Base-by-base conservation (phyloP, 2,113 vertebrate genomes). In the Paratilapia polleni region DNA sequence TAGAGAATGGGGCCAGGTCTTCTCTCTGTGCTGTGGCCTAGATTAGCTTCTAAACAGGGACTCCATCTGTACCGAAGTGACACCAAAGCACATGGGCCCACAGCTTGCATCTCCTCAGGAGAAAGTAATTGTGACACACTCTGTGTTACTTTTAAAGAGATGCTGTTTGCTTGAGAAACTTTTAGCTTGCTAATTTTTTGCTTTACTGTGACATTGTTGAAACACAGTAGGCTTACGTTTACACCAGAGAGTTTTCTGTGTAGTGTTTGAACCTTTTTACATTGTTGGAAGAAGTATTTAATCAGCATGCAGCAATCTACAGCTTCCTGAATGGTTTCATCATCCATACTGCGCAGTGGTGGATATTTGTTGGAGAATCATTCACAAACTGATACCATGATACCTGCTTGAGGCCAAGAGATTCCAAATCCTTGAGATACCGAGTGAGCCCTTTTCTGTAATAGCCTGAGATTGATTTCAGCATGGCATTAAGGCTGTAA, bases 11-110 rank as follows among this genome's bases (percentile, higher is more conserved):
- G 91, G 92, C 64, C 88, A 89, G 91, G 86, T 80, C 86, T 86
- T 73, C 86, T 89, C 75, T 84, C 86, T 85, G 89, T 77, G 91
- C 88, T 31, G 77, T 86, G 93, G 70, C 91, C 93, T 83, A 91
- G 80, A 92, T 92, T 80, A 68, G 66, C 86, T 78, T 81, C 89
- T 88, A 62, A 78, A 85, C 90, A 75, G 79, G 47, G 90, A 86
- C 83, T 84, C 75, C 74, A 84, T 91, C 87, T 89, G 86, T 52
- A 82, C 57, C 73, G 9, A 64, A 56, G 86, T 86, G 89, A 73
- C 84, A 57, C 83, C 52, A 64, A 86, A 87, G 70, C 88, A 88
- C 88, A 61, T 5, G 57, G 83, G 6, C 62, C 54, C 77, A 36
- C 58, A 59, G 73, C 82, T 54, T 19, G 0, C 8, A 10, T 47